Evolutionary conservation across 2,888 invertebrate genomes (phyloP).

Genomic region (Aspidiotus destructor): DNA sequence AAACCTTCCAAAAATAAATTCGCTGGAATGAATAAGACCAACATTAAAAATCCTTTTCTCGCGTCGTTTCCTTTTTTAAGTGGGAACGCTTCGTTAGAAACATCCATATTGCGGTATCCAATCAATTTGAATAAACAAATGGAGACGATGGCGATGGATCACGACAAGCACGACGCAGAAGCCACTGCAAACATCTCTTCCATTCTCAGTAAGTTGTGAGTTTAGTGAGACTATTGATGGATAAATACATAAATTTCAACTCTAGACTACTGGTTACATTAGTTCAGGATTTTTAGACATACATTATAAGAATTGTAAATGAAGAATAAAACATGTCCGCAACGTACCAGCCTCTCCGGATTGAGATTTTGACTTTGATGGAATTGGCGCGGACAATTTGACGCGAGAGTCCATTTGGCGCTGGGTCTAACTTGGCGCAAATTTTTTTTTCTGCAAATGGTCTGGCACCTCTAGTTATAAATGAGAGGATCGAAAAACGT

Average conservation of each 20-base stretch:
- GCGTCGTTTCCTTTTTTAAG: constrained; percentile 16
- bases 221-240: not conserved
- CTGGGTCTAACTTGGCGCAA: no score
- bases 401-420: no score
- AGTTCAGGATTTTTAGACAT: no score
- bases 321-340: no score
- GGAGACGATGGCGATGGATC: not conserved
- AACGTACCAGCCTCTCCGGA: no score
- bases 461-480: no score
- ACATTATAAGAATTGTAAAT: no score
- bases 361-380: no score
- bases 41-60: constrained; percentile 11
- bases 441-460: no score
- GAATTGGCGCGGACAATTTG: no score
- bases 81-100: not conserved
- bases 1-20: constrained; percentile 21
- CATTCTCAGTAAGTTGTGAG: not conserved
- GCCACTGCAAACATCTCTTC: not conserved
- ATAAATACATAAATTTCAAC: not conserved
- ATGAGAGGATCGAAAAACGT: no score
- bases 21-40: constrained; percentile 1
- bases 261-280: not conserved
- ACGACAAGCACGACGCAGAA: not conserved
- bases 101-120: not conserved
- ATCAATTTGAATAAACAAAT: constrained; percentile 17